Evolutionary conservation across 2,888 invertebrate species (phyloP), one percentile per base, ranked within the genome.

Genomic region (Phyllotreta striolata): DNA sequence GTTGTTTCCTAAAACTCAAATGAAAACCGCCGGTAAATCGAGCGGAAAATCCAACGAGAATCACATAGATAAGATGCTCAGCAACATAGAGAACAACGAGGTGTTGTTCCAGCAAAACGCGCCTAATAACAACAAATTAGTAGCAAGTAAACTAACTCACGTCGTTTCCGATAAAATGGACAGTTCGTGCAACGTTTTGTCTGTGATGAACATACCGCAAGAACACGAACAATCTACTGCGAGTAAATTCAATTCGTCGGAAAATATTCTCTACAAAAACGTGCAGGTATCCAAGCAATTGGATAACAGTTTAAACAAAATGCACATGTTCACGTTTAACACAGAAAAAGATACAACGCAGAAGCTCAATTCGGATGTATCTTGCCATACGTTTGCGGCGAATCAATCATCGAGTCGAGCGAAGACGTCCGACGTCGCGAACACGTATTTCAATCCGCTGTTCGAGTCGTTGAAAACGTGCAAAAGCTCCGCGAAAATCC

Each of bases 141-240:
- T 44, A 12, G 14, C 10, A 13, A 43, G 43, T 7, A 49, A 51
- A 51, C 12, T 35, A 10, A 14, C 51, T 37, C 34, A 12, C 37
- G 49, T 12, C 13, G n/a, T 47, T 9, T 1, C 37, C 1, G 37
- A 51, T 35, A 51, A 51, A 35, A 37, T 51, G 14, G n/a, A 51
- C 3, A 52, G n/a, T 52, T 10, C 24, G 14, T 47, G 37, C 37
- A 51, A 13, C 13, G 10, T 52, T 52, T 52, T 52, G 13, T 3
- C 38, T 10, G 14, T 9, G 9, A 12, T 38, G 5, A 51, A 51
- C 38, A 6, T 49, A n/a, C 2, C 49, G 34, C 13, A 47, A 43
- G 44, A 44, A 12, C 10, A 44, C 44, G 13, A 44, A 12, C 10
- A 9, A 3, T 47, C 47, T 34, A 3, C 12, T 5, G 12, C 39